Evolutionary conservation across 2,113 vertebrate species (phyloP).

Genomic region (Glaucomys volans): DNA sequence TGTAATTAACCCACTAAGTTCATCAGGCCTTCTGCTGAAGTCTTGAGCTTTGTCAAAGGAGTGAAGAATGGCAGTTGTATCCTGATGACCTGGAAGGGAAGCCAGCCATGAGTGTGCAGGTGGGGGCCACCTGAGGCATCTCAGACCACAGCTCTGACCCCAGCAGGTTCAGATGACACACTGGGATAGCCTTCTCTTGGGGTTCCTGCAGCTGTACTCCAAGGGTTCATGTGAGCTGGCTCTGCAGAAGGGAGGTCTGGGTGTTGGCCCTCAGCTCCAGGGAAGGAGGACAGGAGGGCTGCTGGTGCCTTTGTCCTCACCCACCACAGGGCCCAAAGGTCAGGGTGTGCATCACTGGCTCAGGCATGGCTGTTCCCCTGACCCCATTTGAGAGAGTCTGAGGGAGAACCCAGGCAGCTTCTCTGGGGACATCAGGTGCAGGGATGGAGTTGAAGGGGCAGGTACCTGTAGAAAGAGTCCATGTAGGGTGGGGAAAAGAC

Average conservation of each 20-base stretch:
- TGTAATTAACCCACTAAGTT: not conserved
- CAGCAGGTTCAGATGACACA: not conserved
- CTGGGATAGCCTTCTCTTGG: not conserved
- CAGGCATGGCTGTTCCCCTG: not conserved
- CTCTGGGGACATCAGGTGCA: not conserved
- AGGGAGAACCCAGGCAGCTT: not conserved
- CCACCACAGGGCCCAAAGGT: not conserved
- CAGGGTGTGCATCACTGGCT: not conserved
- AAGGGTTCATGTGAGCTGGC: not conserved
- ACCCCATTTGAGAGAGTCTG: not conserved
- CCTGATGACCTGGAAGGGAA: not conserved
- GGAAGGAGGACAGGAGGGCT: not conserved
- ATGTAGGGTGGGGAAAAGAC: not conserved
- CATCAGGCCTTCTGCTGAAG: not conserved
- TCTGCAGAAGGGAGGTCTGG: not conserved
- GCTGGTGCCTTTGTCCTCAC: not conserved
- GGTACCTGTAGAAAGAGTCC: conserved; percentile 40
- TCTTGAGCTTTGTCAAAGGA: not conserved
- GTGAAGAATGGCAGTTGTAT: no score
- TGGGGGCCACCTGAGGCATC: not conserved
- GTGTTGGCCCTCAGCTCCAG: not conserved
- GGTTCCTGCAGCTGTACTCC: not conserved
- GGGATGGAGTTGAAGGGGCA: not conserved
- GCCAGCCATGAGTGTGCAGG: not conserved
- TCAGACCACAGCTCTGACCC: not conserved